Evolutionary conservation across 2,888 invertebrate species (phyloP).

Genomic region (Eupithecia pulchellata): DNA sequence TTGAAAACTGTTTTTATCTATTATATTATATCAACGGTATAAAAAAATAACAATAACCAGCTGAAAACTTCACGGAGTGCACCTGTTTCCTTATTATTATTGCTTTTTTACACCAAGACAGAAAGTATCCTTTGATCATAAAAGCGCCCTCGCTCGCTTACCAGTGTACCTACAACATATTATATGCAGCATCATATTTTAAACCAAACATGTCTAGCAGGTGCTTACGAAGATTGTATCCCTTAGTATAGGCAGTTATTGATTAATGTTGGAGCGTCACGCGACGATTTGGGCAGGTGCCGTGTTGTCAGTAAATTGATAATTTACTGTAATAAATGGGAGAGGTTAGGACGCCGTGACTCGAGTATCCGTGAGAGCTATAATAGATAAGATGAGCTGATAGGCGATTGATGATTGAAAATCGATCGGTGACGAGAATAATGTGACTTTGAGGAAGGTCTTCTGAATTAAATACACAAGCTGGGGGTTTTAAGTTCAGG

Average conservation of each 20-base stretch:
- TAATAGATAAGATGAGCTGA: slow-evolving; percentile 32
- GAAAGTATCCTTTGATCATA: slow-evolving; percentile 4
- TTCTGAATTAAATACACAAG: slow-evolving; percentile 1
- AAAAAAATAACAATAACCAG: not conserved
- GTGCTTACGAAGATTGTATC: slow-evolving; percentile 56
- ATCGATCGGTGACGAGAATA: slow-evolving; percentile 22
- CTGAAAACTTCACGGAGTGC: not conserved
- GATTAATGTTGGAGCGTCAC: slow-evolving; percentile 69
- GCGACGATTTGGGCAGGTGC: slow-evolving; percentile 70
- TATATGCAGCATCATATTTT: slow-evolving; percentile 28
- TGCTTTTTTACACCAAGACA: not conserved
- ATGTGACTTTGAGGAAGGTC: slow-evolving; percentile 15
- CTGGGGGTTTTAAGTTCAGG: not conserved
- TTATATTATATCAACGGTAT: not conserved
- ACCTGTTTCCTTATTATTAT: not conserved
- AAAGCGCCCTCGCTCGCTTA: not conserved
- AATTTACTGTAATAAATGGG: slow-evolving; percentile 55
- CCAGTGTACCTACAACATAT: not conserved
- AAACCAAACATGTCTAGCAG: slow-evolving; percentile 44
- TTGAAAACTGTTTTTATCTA: not conserved
- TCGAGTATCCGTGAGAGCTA: slow-evolving; percentile 31
- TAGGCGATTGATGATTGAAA: slow-evolving; percentile 35
- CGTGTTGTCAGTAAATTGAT: slow-evolving; percentile 61
- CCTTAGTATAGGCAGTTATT: slow-evolving; percentile 65
- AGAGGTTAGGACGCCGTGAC: slow-evolving; percentile 31